Evolutionary conservation across 2,113 vertebrate genomes (phyloP).

Genomic region (Cyanocitta stelleri): DNA sequence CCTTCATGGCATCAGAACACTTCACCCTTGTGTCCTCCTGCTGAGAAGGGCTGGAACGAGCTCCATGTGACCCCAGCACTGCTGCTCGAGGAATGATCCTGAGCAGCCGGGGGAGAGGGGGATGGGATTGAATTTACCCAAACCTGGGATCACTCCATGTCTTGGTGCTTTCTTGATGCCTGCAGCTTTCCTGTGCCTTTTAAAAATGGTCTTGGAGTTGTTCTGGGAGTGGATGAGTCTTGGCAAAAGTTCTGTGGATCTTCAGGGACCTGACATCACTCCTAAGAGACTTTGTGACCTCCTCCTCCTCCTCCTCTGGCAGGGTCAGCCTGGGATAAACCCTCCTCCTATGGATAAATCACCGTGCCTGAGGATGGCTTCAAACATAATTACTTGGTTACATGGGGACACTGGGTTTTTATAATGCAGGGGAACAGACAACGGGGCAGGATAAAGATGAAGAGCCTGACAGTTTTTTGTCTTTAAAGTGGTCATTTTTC

Average conservation of each 20-base stretch:
- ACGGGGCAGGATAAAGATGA: neutral
- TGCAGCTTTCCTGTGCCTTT: neutral
- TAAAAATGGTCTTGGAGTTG: neutral
- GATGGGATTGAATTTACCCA: neutral
- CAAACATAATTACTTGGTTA: neutral
- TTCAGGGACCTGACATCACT: neutral
- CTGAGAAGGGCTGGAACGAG: neutral
- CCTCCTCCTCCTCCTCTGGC: neutral
- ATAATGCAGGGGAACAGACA: neutral
- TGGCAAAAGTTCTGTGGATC: neutral
- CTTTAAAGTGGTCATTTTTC: neutral
- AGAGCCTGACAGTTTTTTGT: neutral
- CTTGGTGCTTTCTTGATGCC: neutral
- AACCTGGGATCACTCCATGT: accelerated
- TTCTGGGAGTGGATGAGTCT: neutral
- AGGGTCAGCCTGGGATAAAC: neutral
- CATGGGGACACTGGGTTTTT: neutral
- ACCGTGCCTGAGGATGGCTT: neutral
- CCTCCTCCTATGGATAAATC: neutral
- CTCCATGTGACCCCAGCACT: neutral
- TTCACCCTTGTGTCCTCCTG: neutral
- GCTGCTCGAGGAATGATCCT: neutral
- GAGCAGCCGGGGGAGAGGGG: neutral
- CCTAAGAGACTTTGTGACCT: neutral
- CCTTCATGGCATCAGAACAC: neutral